Conservation (phyloP, 2,113 vertebrate species). For the Protobothrops mucrosquamatus region DNA sequence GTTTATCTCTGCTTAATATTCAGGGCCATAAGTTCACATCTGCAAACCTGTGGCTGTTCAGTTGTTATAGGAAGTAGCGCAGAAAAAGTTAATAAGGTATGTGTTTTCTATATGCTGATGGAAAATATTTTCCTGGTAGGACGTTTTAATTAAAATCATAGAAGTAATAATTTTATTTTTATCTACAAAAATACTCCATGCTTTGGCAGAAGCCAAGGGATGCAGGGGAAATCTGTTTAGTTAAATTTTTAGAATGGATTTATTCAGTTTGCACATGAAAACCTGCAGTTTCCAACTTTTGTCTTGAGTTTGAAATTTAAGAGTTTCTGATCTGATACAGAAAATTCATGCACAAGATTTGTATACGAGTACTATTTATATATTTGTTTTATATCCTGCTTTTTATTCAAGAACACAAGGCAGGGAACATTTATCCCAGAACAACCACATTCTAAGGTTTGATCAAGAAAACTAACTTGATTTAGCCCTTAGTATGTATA, state of each 20-base stretch:
- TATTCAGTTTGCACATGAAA: neutral
- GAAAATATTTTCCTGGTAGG: constrained; percentile 8
- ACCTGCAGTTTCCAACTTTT: neutral
- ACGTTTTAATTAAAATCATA: neutral
- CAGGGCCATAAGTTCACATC: constrained; percentile 95
- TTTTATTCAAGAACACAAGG: neutral
- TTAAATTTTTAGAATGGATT: neutral
- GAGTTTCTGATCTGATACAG: neutral
- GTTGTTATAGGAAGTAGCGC: constrained; percentile 94
- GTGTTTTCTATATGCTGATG: constrained; percentile 1
- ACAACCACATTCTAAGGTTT: neutral
- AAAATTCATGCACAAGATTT: neutral
- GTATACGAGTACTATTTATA: neutral
- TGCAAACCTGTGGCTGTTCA: constrained; percentile 97
- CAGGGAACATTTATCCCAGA: neutral
- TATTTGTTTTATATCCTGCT: neutral
- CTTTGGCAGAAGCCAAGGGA: neutral
- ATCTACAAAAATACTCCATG: neutral
- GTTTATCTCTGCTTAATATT: constrained; percentile 38
- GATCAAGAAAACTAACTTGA: neutral
- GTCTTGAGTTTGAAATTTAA: neutral
- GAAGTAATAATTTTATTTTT: neutral
- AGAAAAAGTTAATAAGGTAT: constrained; percentile 98
- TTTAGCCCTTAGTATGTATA: neutral
- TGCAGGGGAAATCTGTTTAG: neutral